phyloP scores from a whole-genome alignment of 2,113 vertebrate species.

The Onychorhynchus coronatus region DNA sequence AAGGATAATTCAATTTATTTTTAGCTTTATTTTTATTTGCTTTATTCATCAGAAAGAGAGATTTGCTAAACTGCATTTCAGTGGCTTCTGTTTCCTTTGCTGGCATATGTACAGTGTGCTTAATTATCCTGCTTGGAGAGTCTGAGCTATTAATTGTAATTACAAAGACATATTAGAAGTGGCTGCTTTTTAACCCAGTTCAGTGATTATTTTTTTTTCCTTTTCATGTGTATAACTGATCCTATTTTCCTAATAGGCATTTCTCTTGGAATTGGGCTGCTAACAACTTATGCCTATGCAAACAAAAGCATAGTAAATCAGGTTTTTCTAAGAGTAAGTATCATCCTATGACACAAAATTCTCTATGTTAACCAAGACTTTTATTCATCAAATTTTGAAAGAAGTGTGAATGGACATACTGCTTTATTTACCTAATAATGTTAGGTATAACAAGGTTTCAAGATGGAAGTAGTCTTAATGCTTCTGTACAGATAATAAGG shows the following conservation, averaged over 20 bases:
- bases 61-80: slow-evolving; percentile 48
- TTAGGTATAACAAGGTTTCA: background rate
- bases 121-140: slow-evolving; percentile 41
- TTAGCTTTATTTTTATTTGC: slow-evolving; percentile 51
- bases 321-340: slow-evolving; percentile 95
- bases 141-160: slow-evolving; percentile 21
- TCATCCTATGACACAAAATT: slow-evolving; percentile 36
- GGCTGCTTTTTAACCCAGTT: slow-evolving; percentile 25
- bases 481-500: background rate
- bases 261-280: slow-evolving; percentile 92
- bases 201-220: background rate
- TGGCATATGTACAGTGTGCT: slow-evolving; percentile 34
- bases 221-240: slow-evolving; percentile 67
- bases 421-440: background rate
- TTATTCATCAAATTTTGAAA: slow-evolving; percentile 17
- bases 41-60: slow-evolving; percentile 37
- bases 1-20: slow-evolving; percentile 1
- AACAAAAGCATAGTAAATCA: slow-evolving; percentile 97
- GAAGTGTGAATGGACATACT: background rate
- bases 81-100: slow-evolving; percentile 66
- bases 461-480: background rate
- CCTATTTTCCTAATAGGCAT: slow-evolving; percentile 86
- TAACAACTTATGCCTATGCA: slow-evolving; percentile 94
- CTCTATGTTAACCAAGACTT: slow-evolving; percentile 37
- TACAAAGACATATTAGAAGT: slow-evolving; percentile 20